Conservation (phyloP, 2,888 invertebrate species). For the Acrobasis consociella region DNA sequence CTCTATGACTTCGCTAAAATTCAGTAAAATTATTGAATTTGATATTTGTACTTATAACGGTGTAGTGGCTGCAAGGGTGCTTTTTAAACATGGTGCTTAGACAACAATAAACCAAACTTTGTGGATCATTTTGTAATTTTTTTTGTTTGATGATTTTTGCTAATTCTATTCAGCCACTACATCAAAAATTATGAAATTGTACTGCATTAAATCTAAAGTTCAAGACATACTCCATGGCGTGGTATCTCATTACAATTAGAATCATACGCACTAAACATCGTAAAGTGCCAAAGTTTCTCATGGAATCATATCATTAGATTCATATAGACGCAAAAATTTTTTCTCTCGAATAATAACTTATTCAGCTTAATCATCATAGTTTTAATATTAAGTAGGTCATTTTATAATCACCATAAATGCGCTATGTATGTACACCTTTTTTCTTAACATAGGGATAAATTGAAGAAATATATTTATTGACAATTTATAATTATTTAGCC, state of each 20-base stretch:
- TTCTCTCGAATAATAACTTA: slow-evolving; percentile 53
- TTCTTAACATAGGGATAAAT: not conserved
- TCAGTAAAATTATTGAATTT: not conserved
- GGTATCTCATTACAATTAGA: slow-evolving; percentile 21
- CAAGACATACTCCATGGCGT: slow-evolving; percentile 16
- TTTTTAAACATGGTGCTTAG: slow-evolving; percentile 15
- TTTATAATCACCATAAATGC: not conserved
- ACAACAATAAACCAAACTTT: slow-evolving; percentile 6
- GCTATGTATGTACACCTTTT: not conserved
- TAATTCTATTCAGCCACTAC: slow-evolving; percentile 12
- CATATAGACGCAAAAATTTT: slow-evolving; percentile 42
- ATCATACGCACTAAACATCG: slow-evolving; percentile 34
- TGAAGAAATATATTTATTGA: too few relatives aligned
- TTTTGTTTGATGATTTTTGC: not conserved
- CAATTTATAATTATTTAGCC: too few relatives aligned
- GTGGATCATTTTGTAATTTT: slow-evolving; percentile 24
- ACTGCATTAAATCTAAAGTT: not conserved
- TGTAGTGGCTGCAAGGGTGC: slow-evolving; percentile 20
- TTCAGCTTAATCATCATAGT: slow-evolving; percentile 20
- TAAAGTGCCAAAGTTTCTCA: slow-evolving; percentile 61
- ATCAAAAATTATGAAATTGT: not conserved
- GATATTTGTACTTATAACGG: slow-evolving; percentile 7
- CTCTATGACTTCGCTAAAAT: slow-evolving; percentile 1
- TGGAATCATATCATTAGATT: slow-evolving; percentile 39
- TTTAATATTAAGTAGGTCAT: slow-evolving; percentile 22